Evolutionary conservation across 1,140 invertebrate genomes (phyloP), one percentile per base, ranked within the genome.

Genomic region (Drosophila varians): DNA sequence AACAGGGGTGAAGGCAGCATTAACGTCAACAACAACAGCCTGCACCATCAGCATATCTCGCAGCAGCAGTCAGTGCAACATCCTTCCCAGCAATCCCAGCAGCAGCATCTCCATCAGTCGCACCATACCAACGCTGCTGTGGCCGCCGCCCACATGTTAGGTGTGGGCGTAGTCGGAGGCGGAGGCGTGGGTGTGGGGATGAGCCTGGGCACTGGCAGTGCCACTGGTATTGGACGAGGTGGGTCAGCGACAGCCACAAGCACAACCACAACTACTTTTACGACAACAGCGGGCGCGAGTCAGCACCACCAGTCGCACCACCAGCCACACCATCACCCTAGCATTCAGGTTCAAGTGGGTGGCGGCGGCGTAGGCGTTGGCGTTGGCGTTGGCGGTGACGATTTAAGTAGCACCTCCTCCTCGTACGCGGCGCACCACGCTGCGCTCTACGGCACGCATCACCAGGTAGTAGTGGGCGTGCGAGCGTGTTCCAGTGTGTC

Each of bases 381-480:
- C 36, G 61, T 77, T 56, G 58, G 45, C 42, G 49, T 38, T 46
- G 38, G 68, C 36, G 61, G 76, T 56, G 54, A 82, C 42, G 77
- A 87, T 77, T 86, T 87, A 56, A 74, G 64, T 87, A 82, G 77
- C 83, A 83, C 82, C 76, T 76, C 64, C 52, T 57, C 74, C 74
- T 74, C 82, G 47, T 82, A 82, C 62, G 83, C 74, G 56, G 74
- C 70, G 64, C 82, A 88, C 70, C 77, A 82, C 60, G 76, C 82
- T 66, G 73, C 82, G 72, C 80, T 84, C 52, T 84, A 76, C 80
- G 86, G 66, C 80, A 84, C 80, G 82, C 80, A 87, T 88, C 83
- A 88, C 57, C 74, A 88, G 83, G 83, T 83, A 88, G 83, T 88
- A 52, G 77, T 71, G 82, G 79, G 79, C 55, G 73, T 60, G 70